Conservation (phyloP, 2,113 vertebrate genomes). For the Zosterops hypoxanthus region DNA sequence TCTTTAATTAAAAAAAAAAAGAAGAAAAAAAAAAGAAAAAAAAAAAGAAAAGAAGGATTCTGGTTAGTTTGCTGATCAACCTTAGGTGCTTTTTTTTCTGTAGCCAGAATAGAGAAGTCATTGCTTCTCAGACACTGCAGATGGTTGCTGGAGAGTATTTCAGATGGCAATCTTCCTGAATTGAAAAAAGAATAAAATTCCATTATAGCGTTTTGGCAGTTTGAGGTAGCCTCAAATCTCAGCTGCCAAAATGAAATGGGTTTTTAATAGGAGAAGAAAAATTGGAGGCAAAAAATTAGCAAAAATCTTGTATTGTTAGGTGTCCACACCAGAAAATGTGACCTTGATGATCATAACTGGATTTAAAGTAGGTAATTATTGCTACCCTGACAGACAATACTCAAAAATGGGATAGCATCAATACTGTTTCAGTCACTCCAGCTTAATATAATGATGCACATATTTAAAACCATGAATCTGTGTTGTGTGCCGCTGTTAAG, state of each 20-base stretch:
- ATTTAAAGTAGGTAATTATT: neutral
- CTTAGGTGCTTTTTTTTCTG: neutral
- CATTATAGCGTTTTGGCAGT: neutral
- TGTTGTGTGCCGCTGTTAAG: neutral
- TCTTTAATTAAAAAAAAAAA: neutral
- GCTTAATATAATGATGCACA: accelerated
- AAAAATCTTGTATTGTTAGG: neutral
- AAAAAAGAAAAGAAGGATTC: neutral
- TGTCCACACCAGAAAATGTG: neutral
- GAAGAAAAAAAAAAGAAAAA: no score
- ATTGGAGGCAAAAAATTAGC: neutral
- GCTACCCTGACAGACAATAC: neutral
- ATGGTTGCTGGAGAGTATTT: neutral
- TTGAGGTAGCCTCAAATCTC: neutral
- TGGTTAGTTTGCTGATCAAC: neutral
- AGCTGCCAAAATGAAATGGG: neutral
- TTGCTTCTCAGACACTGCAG: neutral
- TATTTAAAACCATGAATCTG: neutral
- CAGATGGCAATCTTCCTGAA: neutral
- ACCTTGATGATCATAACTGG: neutral
- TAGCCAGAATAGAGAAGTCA: neutral
- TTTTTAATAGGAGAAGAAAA: neutral
- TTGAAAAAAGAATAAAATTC: neutral
- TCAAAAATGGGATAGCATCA: neutral
- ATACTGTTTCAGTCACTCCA: neutral